Evolutionary conservation across 2,888 invertebrate species (phyloP), one percentile per base, ranked within the genome.

Genomic region (Drosophila fungiperda): DNA sequence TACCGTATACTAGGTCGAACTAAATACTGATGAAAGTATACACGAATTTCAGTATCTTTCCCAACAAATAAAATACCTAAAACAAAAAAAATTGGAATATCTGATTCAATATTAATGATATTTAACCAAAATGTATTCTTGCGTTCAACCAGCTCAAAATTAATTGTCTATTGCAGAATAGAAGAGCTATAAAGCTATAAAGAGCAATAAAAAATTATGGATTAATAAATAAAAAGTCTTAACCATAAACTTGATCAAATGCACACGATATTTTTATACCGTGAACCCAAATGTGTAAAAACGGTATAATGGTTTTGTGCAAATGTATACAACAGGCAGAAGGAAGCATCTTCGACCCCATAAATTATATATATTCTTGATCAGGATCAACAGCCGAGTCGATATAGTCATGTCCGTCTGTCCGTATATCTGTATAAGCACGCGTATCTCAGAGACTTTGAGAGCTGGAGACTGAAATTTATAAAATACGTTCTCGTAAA

Each of bases 1-100:
- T 82, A 45, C 77, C 61, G 82, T 45, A 78, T 15, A n/a, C 20
- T 60, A n/a, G 23, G 36, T 35, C 26, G 9, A 17, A 9, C 9
- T 67, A 77, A 72, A 67, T 81, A 53, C 82, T 61, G 45, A 55
- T 36, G 40, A 54, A 32, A 59, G 20, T 38, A 12, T 11, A n/a
- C 6, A 20, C 5, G n/a, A 11, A 26, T 3, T 3, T 40, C 26
- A 29, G 11, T 40, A 23, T 20, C 48, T 15, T 45, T 45, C 15
- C 20, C 15, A 23, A 15, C 15, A 45, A 45, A 45, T 29, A 40
- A 61, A 36, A 35, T 38, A 38, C 17, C 32, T 35, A 42, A 55
- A 4, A 15, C 11, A n/a, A n/a, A 26, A 12, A 8, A 38, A 32
- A n/a, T 23, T 23, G 20, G 17, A 49, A 38, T 54, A 54, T 11